phyloP scores from a whole-genome alignment of 2,113 vertebrate genomes.

The Sinocyclocheilus maitianheensis region DNA sequence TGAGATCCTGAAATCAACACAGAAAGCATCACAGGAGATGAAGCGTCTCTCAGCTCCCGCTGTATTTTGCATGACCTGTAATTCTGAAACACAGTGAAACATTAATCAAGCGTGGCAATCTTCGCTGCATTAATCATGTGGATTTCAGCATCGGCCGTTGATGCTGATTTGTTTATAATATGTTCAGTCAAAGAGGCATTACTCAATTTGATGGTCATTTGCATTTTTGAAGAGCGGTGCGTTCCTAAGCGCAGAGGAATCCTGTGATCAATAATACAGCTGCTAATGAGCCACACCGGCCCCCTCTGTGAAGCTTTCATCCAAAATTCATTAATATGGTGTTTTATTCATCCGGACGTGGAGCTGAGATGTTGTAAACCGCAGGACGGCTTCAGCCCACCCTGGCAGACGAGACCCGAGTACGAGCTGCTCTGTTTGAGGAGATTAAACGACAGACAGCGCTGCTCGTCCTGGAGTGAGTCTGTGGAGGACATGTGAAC shows the following conservation, averaged over 20 bases:
- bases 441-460: constrained; percentile 44
- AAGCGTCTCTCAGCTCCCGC: not conserved
- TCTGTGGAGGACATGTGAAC: constrained; percentile 16
- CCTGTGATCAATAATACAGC: constrained; percentile 80
- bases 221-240: constrained; percentile 62
- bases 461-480: not conserved
- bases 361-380: constrained; percentile 73
- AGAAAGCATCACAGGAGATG: not conserved
- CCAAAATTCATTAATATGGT: constrained; percentile 80
- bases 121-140: constrained; percentile 18
- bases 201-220: constrained; percentile 70
- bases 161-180: constrained; percentile 73
- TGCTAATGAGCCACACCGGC: constrained; percentile 72
- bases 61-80: constrained; percentile 58
- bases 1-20: not conserved
- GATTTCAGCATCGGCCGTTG: constrained; percentile 64
- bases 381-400: constrained; percentile 65
- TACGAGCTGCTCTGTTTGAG: constrained; percentile 12
- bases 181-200: constrained; percentile 71
- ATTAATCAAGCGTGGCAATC: constrained; percentile 60
- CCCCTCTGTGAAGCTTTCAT: constrained; percentile 76
- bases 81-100: constrained; percentile 38
- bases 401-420: constrained; percentile 58
- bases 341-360: constrained; percentile 78
- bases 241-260: constrained; percentile 69